phyloP scores from a whole-genome alignment of 2,888 invertebrate genomes.

The Dynastes tityus region DNA sequence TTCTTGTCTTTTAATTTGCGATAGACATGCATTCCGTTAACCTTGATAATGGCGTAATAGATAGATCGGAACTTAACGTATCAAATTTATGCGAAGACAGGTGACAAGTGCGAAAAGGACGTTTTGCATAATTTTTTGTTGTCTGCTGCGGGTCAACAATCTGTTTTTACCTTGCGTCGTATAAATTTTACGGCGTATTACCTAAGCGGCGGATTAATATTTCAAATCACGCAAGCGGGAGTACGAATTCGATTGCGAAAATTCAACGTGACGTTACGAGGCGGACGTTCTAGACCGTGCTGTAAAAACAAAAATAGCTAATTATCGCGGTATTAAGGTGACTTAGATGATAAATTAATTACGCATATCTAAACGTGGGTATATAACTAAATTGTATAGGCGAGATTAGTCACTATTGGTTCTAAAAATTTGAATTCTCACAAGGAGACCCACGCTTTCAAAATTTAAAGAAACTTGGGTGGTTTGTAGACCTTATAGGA shows the following conservation, averaged over 20 bases:
- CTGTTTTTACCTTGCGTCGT: slow-evolving; percentile 45
- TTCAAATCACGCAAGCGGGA: slow-evolving; percentile 34
- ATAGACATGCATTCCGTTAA: neutral
- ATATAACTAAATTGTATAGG: too few species aligned
- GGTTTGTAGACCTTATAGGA: too few species aligned
- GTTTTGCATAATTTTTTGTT: slow-evolving; percentile 40
- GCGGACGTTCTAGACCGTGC: slow-evolving; percentile 27
- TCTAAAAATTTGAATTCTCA: too few species aligned
- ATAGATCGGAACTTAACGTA: slow-evolving; percentile 10
- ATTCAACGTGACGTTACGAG: slow-evolving; percentile 15
- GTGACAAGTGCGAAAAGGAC: slow-evolving; percentile 41
- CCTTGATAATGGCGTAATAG: slow-evolving; percentile 26
- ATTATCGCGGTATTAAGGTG: slow-evolving; percentile 37
- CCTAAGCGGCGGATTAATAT: slow-evolving; percentile 41
- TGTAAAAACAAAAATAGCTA: slow-evolving; percentile 36
- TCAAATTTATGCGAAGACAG: slow-evolving; percentile 1
- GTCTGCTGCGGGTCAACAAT: slow-evolving; percentile 40
- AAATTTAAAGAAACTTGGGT: too few species aligned
- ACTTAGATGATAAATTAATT: too few species aligned
- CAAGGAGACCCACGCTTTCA: too few species aligned
- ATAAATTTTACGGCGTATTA: slow-evolving; percentile 43
- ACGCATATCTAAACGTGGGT: too few species aligned
- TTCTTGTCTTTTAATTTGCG: neutral
- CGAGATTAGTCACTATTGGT: too few species aligned
- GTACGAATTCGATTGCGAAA: slow-evolving; percentile 38